Evolutionary conservation across 2,113 vertebrate species (phyloP).

Genomic region (Pteruthius melanotis): DNA sequence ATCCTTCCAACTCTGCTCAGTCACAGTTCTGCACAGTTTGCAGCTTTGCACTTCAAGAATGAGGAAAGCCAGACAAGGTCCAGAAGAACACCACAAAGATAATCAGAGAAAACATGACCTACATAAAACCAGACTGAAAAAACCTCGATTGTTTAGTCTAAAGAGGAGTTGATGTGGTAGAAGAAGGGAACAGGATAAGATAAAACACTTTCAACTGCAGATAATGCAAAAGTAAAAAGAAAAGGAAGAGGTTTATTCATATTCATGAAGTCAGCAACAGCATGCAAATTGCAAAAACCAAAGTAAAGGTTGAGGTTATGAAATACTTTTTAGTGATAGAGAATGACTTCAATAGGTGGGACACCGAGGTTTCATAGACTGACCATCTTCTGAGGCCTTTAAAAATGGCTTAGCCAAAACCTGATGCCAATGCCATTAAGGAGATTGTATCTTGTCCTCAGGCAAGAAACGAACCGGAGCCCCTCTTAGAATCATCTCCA

Average conservation of each 20-base stretch:
- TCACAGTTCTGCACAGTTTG: background rate
- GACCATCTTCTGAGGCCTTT: background rate
- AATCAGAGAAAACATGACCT: slow-evolving; percentile 2
- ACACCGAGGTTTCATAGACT: background rate
- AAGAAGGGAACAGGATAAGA: background rate
- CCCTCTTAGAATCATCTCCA: background rate
- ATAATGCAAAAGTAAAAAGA: background rate
- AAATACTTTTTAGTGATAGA: background rate
- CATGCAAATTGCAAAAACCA: background rate
- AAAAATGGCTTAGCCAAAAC: background rate
- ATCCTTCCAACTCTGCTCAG: background rate
- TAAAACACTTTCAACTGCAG: background rate
- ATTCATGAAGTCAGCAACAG: background rate
- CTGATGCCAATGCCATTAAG: background rate
- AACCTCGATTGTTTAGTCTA: background rate
- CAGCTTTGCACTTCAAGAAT: background rate
- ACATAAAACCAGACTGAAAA: background rate
- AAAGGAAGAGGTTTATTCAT: background rate
- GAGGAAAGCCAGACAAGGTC: background rate
- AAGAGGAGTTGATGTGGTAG: background rate
- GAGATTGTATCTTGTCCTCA: background rate
- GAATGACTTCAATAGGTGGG: background rate
- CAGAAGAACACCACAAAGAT: background rate
- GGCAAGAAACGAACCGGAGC: background rate
- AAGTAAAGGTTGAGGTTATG: background rate